Base-by-base conservation (phyloP, 2,797 vertebrate genomes). In the Enteromius unitaeniatus region DNA sequence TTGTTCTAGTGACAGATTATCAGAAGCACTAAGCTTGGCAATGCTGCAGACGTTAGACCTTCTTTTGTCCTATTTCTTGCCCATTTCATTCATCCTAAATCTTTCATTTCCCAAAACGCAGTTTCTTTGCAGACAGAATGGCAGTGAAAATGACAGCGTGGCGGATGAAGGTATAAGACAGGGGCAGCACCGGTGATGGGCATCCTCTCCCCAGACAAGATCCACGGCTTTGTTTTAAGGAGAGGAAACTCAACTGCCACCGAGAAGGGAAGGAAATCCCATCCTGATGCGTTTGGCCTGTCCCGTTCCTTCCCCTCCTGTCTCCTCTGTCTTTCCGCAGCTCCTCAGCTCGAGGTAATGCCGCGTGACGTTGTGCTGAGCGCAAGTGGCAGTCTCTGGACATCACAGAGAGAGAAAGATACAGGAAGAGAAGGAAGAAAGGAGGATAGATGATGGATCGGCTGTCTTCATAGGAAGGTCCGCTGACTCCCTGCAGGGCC, bases 291-390 rank as follows among this genome's bases (percentile, higher is more conserved):
- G 82, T 87, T 88, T 74, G 2, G 10, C 89, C 83, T 84, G 86
- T 87, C 86, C 84, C 78, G 69, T 79, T 91, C 86, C 87, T 84
- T 73, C 85, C 86, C 88, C 86, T 7, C 83, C 81, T 88, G 88
- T 69, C 3, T 87, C 53, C 68, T 93, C 92, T 89, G 87, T 93
- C 90, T 91, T 87, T 92, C 91, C 88, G 89, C 89, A 90, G 89
- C 93, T 90, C 92, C 91, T 94, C 93, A 92, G 94, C 91, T 88
- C 92, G 93, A 96, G 95, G 95, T 94, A 94, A 96, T 93, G 95
- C 92, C 94, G 92, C 93, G 87, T 94, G 93, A 93, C 90, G 84
- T 94, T 96, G 95, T 95, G 53, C 70, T 64, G 62, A 55, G 47
- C 28, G 31, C 42, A 15, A 62, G 67, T 28, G 28, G 49, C 68